These are phyloP conservation scores for Biston stratarius DNA, from an alignment of 2,888 invertebrate species.

Conservation along the genomic window DNA sequence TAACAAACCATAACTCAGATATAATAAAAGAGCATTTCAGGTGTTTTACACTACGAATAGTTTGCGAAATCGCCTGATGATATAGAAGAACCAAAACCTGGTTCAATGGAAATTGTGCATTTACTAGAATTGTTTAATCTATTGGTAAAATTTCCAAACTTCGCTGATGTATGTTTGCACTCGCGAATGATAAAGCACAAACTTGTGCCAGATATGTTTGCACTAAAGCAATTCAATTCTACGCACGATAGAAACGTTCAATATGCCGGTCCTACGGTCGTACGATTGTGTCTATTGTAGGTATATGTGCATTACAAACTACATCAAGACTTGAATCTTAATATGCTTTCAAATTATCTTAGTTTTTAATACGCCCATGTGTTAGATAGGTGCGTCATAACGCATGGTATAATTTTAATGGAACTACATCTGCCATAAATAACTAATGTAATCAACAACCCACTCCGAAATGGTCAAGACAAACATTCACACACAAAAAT, in stretches of 20 bases:
- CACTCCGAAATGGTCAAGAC: constrained; percentile 20
- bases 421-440: constrained; percentile 21
- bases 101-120: constrained; percentile 42
- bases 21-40: constrained; percentile 1
- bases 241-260: constrained; percentile 48
- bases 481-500: constrained; percentile 36
- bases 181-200: constrained; percentile 74
- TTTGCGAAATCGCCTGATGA: constrained; percentile 5
- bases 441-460: constrained; percentile 20
- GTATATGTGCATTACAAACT: constrained; percentile 29
- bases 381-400: constrained; percentile 27
- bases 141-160: constrained; percentile 57
- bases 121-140: constrained; percentile 63
- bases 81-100: constrained; percentile 14
- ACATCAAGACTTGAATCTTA: constrained; percentile 35
- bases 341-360: constrained; percentile 38
- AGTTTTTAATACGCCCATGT: constrained; percentile 28
- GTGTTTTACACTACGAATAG: constrained; percentile 5
- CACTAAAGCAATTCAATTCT: constrained; percentile 61
- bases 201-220: constrained; percentile 64
- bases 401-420: constrained; percentile 19
- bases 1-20: constrained; percentile 1
- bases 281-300: constrained; percentile 9
- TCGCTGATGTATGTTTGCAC: constrained; percentile 59
- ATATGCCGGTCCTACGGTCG: constrained; percentile 48